A percentile compares a stretch with the other conserved stretches of the same genome.
These are phyloP conservation scores for Molothrus ater DNA, from an alignment of 2,797 vertebrate genomes.

Conservation along the genomic window DNA sequence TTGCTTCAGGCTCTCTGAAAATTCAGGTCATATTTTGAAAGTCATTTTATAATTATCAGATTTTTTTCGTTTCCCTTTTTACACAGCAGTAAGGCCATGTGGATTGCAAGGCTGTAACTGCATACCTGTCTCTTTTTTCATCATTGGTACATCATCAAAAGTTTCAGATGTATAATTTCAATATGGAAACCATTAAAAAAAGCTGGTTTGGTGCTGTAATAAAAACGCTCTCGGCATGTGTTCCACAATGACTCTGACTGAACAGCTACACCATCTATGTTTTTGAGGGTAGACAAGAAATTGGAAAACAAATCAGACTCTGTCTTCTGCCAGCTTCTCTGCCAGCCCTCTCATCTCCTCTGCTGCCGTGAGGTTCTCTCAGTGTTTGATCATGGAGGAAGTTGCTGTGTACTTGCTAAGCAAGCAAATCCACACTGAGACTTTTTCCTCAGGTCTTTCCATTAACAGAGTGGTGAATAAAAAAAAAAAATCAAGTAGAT, in stretches of 20 bases:
- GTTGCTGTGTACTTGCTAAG: background rate
- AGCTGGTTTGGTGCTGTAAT: background rate
- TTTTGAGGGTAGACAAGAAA: background rate
- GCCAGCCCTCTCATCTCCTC: background rate
- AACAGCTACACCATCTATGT: background rate
- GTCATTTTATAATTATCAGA: background rate
- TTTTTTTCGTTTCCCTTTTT: background rate
- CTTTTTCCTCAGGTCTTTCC: background rate
- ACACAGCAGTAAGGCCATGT: background rate
- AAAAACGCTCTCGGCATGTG: background rate
- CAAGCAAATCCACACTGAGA: background rate
- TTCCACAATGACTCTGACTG: background rate
- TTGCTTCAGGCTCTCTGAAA: background rate
- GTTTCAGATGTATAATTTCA: background rate
- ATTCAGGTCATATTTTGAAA: background rate
- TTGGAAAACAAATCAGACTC: background rate
- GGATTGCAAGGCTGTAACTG: background rate
- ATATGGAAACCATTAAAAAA: background rate
- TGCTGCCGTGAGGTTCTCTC: fast-evolving
- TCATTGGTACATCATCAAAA: background rate
- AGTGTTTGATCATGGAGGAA: background rate
- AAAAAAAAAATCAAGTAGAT: background rate
- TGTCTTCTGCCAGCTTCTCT: background rate
- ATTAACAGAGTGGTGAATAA: background rate
- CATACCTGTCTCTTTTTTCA: background rate